A percentile compares a stretch with the other conserved stretches of the same genome.
These are phyloP conservation scores for Turdus rufiventris DNA, from an alignment of 2,113 vertebrate species.

Conservation along the genomic window DNA sequence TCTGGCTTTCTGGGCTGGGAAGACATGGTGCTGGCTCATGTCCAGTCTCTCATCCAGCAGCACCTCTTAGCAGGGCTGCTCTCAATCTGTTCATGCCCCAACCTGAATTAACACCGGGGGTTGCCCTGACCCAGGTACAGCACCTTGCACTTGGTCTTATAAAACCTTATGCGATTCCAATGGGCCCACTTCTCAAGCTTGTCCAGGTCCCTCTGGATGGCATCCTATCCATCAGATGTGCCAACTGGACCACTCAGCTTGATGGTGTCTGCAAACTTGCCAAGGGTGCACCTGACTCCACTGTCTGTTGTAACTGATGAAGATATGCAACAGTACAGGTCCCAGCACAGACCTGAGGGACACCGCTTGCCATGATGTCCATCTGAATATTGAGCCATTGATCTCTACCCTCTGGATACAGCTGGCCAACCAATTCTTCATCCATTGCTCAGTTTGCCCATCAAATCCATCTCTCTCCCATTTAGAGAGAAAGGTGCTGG, in stretches of 20 bases:
- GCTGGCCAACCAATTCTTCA: not conserved
- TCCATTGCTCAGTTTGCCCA: not conserved
- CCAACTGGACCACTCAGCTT: not conserved
- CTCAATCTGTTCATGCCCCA: not conserved
- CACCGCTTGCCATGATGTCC: not conserved
- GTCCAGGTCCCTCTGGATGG: not conserved
- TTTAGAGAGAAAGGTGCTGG: not conserved
- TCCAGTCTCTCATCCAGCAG: not conserved
- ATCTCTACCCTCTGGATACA: not conserved
- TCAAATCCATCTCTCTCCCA: not conserved
- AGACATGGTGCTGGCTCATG: not conserved
- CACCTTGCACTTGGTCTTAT: not conserved
- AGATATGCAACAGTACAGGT: not conserved
- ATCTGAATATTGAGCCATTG: not conserved
- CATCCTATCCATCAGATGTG: not conserved
- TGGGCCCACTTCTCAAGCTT: not conserved
- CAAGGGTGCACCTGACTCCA: not conserved
- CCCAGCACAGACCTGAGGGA: not conserved
- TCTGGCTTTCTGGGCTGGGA: not conserved
- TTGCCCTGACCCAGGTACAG: not conserved
- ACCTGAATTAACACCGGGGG: not conserved
- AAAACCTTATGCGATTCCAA: not conserved
- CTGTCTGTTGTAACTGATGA: not conserved
- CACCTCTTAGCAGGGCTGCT: not conserved
- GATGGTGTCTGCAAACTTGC: not conserved